Conservation (phyloP, 1,140 invertebrate species). For the Propsilocerus akamusi region DNA sequence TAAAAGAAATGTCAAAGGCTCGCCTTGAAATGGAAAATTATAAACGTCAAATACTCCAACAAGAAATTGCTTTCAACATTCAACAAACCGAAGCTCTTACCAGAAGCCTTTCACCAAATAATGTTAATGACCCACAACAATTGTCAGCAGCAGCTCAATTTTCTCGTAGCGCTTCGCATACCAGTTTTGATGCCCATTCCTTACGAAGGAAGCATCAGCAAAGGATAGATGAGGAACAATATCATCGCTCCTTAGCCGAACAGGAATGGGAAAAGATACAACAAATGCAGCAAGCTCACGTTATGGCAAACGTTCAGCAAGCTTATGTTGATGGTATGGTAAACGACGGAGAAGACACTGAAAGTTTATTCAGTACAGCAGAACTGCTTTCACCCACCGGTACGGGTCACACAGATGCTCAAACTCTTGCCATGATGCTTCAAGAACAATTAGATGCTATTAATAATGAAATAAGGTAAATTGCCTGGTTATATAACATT, state of each 20-base stretch:
- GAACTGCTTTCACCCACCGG: constrained; percentile 55
- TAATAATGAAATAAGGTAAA: constrained; percentile 82
- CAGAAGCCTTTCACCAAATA: constrained; percentile 63
- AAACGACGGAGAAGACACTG: constrained; percentile 59
- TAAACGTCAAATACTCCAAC: constrained; percentile 73
- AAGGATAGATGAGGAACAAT: constrained; percentile 25
- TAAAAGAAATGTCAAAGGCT: constrained; percentile 76
- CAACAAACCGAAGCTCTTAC: constrained; percentile 77
- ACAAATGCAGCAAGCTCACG: constrained; percentile 83
- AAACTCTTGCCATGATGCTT: constrained; percentile 92
- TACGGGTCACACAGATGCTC: constrained; percentile 77
- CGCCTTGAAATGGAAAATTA: constrained; percentile 74
- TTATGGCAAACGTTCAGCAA: constrained; percentile 80
- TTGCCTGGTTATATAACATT: too few species aligned
- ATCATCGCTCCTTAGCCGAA: constrained; percentile 41
- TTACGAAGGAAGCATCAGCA: constrained; percentile 40
- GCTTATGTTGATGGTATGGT: constrained; percentile 68
- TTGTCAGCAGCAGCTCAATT: constrained; percentile 42
- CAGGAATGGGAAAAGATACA: constrained; percentile 90
- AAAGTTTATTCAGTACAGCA: constrained; percentile 51
- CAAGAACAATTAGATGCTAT: constrained; percentile 99
- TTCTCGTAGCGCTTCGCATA: constrained; percentile 52
- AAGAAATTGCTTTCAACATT: constrained; percentile 83
- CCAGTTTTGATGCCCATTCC: constrained; percentile 62
- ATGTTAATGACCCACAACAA: constrained; percentile 12